Evolutionary conservation across 2,113 vertebrate species (phyloP), one percentile per base, ranked within the genome.

Genomic region (Ictalurus furcatus): DNA sequence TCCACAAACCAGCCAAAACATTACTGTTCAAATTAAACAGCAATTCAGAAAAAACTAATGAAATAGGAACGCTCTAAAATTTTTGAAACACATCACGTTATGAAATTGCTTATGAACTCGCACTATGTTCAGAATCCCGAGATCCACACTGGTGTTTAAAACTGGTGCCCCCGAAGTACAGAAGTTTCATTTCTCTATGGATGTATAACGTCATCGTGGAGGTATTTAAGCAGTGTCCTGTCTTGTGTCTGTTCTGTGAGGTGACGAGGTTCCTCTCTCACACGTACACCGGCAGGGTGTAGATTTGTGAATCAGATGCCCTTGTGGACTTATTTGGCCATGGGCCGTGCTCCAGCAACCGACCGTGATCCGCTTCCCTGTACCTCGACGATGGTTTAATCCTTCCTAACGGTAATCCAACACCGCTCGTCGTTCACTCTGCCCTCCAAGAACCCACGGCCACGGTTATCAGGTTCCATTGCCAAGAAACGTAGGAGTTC

Each of bases 321-420:
- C 93, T 94, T 89, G 92, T 91, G 92, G 93, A 93, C 93, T 93
- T 94, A 95, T 95, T 94, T 94, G 95, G 93, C 92, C 92, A 94
- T 93, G 94, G 94, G 94, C 94, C 56, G 87, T 25, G 1, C 1
- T 93, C 93, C 94, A 94, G 89, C 5, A 0, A 71, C 48, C 48
- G 0, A 71, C 48, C 48, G 89, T 92, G 92, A 93, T 93, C 89
- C 92, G 92, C 92, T 84, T 89, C 88, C 88, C 52, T 48, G 92
- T 71, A 87, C 90, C 91, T 73, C 86, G 28, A 69, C 92, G 88
- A 92, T 91, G 89, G 9, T 34, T 85, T 95, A 95, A 93, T 94
- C 94, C 93, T 90, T 84, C 79, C 86, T 90, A 84, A 86, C 90
- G 88, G 90, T 85, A 93, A 94, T 92, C 90, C 69, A 93, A 94